phyloP scores from a whole-genome alignment of 2,113 vertebrate genomes.

The Apodemus sylvaticus region DNA sequence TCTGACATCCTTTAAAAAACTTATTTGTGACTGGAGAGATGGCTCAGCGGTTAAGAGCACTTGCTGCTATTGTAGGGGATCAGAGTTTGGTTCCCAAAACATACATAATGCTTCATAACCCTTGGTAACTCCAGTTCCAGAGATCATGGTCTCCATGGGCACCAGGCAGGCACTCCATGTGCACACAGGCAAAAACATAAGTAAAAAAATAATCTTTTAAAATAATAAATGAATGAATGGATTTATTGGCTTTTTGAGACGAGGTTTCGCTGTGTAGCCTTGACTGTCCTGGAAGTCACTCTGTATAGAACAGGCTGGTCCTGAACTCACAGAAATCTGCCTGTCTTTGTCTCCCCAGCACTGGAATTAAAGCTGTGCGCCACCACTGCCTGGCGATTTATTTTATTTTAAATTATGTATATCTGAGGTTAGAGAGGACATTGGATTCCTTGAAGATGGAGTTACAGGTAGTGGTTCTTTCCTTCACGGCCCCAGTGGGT shows the following conservation, averaged over 20 bases:
- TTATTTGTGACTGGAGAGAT: neutral
- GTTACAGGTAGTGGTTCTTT: neutral
- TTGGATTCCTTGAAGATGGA: neutral
- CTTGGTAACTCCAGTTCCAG: neutral
- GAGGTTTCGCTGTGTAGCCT: neutral
- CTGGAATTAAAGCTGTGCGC: neutral
- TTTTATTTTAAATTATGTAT: neutral
- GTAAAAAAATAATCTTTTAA: neutral
- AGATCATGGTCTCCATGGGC: neutral
- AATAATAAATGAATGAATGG: neutral
- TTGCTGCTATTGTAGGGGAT: neutral
- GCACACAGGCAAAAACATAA: neutral
- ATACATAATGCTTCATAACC: neutral
- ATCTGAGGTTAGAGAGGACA: neutral
- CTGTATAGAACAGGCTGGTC: neutral
- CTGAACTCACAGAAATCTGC: neutral
- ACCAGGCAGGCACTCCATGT: neutral
- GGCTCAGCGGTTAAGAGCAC: neutral
- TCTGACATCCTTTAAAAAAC: neutral
- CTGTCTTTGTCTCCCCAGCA: neutral
- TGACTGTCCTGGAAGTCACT: neutral
- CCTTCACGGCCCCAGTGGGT: fast-evolving
- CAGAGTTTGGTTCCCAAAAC: neutral
- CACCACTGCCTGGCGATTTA: neutral
- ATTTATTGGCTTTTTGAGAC: neutral